Evolutionary conservation across 1,140 invertebrate species (phyloP), one percentile per base, ranked within the genome.

Genomic region (Diploscapter pachys): DNA sequence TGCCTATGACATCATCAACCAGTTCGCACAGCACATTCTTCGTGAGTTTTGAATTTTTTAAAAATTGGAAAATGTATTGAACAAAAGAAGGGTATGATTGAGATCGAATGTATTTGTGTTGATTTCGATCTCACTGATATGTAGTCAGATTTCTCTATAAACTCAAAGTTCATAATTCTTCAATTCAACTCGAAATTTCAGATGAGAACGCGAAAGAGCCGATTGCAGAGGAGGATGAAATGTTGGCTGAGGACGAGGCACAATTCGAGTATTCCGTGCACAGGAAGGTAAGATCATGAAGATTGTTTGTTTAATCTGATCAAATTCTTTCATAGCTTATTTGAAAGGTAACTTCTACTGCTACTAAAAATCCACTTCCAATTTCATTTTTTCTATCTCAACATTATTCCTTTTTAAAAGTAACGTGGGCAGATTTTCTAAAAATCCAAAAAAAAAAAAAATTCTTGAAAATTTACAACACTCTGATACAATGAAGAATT

Each of bases 1-100:
- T 51, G 83, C 83, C 54, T 84, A 84, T 63, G 84, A 85, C 48
- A 84, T 84, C 54, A 84, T 84, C 61, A 72, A 76, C 65, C 84
- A 85, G 62, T 76, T 78, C 5, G 73, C 83, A 8, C 63, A 75
- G 9, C 70, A 77, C 48, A 66, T 78, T 56, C 52, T 77, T 31
- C 68, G 80, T 82, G 54, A 77, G 78, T n/a, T 52, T 77, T 55
- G 3, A 13, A 4, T 13, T 3, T 5, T n/a, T n/a, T n/a, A 5
- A 55, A 78, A 48, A 63, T 48, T 3, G n/a, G 56, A 48, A 55
- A 75, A 77, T 48, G 8, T 77, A 11, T 31, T 31, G 31, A 72
- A 71, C n/a, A 54, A 6, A n/a, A 5, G 50, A 50, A 61, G 9
- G 13, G 9, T 59, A 13, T 11, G 57, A 11, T 11, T 59, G 9